These are phyloP conservation scores for Melolontha melolontha DNA, from an alignment of 2,888 invertebrate species.

Conservation along the genomic window DNA sequence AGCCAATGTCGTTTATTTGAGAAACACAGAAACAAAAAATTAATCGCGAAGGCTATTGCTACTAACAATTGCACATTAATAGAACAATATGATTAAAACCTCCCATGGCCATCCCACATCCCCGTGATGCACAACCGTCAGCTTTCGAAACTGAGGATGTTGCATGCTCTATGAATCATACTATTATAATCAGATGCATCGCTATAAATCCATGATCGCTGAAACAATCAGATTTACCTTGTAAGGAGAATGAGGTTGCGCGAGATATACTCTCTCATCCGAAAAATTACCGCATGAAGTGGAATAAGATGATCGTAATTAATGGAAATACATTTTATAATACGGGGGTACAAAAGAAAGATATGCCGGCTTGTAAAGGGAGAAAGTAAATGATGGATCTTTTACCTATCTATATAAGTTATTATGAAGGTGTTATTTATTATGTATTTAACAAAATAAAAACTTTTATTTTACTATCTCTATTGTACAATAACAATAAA, in stretches of 20 bases:
- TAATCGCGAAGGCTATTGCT: constrained; percentile 45
- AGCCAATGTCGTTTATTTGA: constrained; percentile 41
- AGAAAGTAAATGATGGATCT: too few relatives aligned
- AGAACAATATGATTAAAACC: constrained; percentile 50
- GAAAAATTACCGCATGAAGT: too few relatives aligned
- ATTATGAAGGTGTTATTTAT: too few relatives aligned
- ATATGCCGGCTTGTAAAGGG: too few relatives aligned
- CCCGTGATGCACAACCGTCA: constrained; percentile 41
- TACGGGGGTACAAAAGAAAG: too few relatives aligned
- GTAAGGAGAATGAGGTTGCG: constrained; percentile 46
- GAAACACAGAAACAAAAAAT: constrained; percentile 31
- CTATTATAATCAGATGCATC: constrained; percentile 48
- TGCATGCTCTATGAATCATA: constrained; percentile 47
- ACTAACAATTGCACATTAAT: constrained; percentile 46
- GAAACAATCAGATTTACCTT: constrained; percentile 47
- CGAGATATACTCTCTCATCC: too few relatives aligned
- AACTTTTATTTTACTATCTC: too few relatives aligned
- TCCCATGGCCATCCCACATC: constrained; percentile 49
- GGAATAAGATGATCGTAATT: too few relatives aligned
- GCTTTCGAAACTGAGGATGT: constrained; percentile 48
- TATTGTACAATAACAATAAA: too few relatives aligned
- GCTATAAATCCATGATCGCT: constrained; percentile 47
- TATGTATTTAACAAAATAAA: too few relatives aligned
- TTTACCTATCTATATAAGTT: too few relatives aligned
- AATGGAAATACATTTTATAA: too few relatives aligned